Evolutionary conservation across 2,797 vertebrate species (phyloP), one percentile per base, ranked within the genome.

Genomic region (Sebastiscus albofasciatus): DNA sequence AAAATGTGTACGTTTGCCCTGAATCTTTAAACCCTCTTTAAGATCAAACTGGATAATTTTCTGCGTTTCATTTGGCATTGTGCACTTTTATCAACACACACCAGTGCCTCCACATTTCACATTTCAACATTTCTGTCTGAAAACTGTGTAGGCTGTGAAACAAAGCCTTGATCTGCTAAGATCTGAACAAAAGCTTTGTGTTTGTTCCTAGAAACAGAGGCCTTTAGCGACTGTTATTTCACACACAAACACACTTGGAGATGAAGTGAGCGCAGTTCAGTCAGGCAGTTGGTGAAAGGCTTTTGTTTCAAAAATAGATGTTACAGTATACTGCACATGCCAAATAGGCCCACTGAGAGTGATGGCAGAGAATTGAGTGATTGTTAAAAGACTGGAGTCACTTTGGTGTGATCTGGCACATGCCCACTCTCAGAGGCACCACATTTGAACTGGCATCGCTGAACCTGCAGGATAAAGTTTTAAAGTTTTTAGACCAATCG

Each of bases 271-370:
- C 18, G 11, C 72, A 54, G 49, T 83, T 91, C 84, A 89, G 87
- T 89, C 81, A 89, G 79, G 80, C 89, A 67, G 75, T 88, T 81
- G 74, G 81, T 86, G 80, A 87, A 87, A 79, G 74, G 83, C 89
- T 89, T 94, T 92, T 91, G 91, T 94, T 89, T 92, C 83, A 89
- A 82, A 92, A 92, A 93, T 90, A 92, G 88, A 87, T 69, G 77
- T 86, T 85, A 77, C 83, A 80, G 77, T 64, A 46, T 29, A 55
- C 42, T 18, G 42, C 62, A 74, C 60, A 79, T 72, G 92, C 90
- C 92, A 87, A 89, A 77, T 49, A 66, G 61, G 69, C 90, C 87
- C 42, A 84, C 85, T 87, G 92, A 86, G 90, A 82, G 78, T 4
- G 72, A 86, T 85, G 66, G 81, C 80, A 54, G 85, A 83, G 77